Base-by-base conservation (phyloP, 1,140 invertebrate genomes). In the Adoxophyes honmai region DNA sequence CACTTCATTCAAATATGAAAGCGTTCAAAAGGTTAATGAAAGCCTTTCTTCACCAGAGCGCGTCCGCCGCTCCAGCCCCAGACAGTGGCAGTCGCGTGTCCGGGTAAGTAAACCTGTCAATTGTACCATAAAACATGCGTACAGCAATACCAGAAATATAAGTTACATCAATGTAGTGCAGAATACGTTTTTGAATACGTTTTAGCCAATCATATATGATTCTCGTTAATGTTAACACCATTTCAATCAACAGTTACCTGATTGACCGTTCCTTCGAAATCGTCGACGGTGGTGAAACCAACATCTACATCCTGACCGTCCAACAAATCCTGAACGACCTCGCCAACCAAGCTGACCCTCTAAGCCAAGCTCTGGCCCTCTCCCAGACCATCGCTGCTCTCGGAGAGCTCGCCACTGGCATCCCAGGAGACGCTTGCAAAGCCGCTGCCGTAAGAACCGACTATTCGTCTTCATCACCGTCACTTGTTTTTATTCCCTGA, bases 361-460 rank as follows among this genome's bases (percentile, higher is more conserved):
- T 13, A 13, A 70, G 61, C 44, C 73, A 81, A 34, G 63, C 76
- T 4, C 16, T 62, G 0, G 70, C 71, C 10, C 52, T 74, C 10
- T 51, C 67, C 6, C 70, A 72, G 48, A 55, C 66, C 28, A 59
- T 83, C n/a, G 71, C 66, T 5, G 21, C 66, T 18, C 52, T 83
- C 8, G 75, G 72, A 11, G 68, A 79, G 36, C 68, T 83, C 14
- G 68, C 66, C 2, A 54, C 62, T 28, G 81, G 81, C 3, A 57
- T 64, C 42, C 73, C 83, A 13, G 83, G 81, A 36, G 71, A 81
- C 54, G 58, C 83, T 39, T 86, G 83, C 48, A 57, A 64, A 16
- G 55, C 73, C 38, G 75, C 83, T 37, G 66, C 62, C 38, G 83
- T 86, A 59, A 76, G 79, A 76, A 52, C 28, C 37, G n/a, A n/a